phyloP scores from a whole-genome alignment of 1,140 invertebrate species.

The Acromyrmex heyeri region DNA sequence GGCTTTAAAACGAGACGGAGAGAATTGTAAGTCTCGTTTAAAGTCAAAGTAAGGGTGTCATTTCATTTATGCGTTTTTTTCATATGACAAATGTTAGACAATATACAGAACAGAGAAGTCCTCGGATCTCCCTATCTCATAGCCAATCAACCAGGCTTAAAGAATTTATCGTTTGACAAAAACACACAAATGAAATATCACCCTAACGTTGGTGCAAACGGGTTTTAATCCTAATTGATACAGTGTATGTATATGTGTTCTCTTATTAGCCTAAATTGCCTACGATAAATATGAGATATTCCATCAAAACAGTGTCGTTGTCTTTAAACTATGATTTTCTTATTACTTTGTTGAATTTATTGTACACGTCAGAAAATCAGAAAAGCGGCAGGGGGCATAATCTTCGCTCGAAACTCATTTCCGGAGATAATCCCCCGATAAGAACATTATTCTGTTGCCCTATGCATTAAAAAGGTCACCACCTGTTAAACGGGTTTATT shows the following conservation, averaged over 20 bases:
- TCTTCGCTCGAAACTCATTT: conserved; percentile 61
- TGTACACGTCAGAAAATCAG: not conserved
- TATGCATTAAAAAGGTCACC: conserved; percentile 51
- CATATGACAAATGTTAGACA: too few species aligned
- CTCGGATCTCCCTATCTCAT: too few species aligned
- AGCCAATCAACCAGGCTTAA: too few species aligned
- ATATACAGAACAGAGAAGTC: too few species aligned
- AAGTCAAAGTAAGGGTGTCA: too few species aligned
- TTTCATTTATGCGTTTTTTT: too few species aligned
- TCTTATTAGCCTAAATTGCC: not conserved
- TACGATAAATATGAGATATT: not conserved
- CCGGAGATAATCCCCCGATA: conserved; percentile 58
- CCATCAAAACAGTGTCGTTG: not conserved
- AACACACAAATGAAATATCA: too few species aligned
- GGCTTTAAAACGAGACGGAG: too few species aligned
- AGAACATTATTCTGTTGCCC: conserved; percentile 53
- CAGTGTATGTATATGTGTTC: not conserved
- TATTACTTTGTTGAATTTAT: conserved; percentile 56
- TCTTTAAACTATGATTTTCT: not conserved
- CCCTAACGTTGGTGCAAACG: too few species aligned
- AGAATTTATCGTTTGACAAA: too few species aligned
- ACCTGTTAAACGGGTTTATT: conserved; percentile 50
- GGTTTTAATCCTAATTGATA: too few species aligned
- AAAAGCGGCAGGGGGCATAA: conserved; percentile 17
- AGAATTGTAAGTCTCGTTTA: too few species aligned